These are phyloP conservation scores for Mythimna impura DNA, from an alignment of 2,888 invertebrate species.

Conservation along the genomic window DNA sequence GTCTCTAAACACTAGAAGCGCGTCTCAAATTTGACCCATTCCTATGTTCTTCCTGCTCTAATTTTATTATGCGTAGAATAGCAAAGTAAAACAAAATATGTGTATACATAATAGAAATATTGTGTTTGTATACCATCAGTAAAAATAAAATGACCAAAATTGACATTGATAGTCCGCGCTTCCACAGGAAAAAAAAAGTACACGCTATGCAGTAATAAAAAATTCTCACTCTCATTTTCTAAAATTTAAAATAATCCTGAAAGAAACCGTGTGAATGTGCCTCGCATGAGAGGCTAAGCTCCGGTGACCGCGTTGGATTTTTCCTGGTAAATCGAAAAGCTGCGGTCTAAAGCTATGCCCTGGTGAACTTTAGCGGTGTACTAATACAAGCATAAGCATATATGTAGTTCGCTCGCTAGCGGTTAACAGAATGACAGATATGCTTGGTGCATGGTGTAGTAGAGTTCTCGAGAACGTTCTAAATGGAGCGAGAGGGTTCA, in stretches of 20 bases:
- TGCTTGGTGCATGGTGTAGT: neutral
- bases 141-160: no score
- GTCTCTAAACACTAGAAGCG: no score
- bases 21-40: no score
- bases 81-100: no score
- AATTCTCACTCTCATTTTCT: neutral
- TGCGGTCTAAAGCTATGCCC: slow-evolving; percentile 32
- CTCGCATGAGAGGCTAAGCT: slow-evolving; percentile 6
- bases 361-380: slow-evolving; percentile 30
- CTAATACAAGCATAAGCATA: neutral
- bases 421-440: neutral
- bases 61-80: no score
- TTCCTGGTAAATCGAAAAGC: slow-evolving; percentile 30
- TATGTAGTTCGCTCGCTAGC: neutral
- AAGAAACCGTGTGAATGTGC: neutral
- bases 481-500: no score
- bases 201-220: neutral
- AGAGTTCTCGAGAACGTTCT: neutral
- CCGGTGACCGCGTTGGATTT: slow-evolving; percentile 15
- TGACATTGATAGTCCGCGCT: no score
- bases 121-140: no score
- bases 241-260: neutral
- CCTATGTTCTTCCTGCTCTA: no score
- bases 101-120: no score
- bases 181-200: neutral